Percentiles rank a stretch among this genome's conserved stretches.
Evolutionary conservation across 1,140 invertebrate genomes (phyloP).

Genomic region (Drosophila sp.): DNA sequence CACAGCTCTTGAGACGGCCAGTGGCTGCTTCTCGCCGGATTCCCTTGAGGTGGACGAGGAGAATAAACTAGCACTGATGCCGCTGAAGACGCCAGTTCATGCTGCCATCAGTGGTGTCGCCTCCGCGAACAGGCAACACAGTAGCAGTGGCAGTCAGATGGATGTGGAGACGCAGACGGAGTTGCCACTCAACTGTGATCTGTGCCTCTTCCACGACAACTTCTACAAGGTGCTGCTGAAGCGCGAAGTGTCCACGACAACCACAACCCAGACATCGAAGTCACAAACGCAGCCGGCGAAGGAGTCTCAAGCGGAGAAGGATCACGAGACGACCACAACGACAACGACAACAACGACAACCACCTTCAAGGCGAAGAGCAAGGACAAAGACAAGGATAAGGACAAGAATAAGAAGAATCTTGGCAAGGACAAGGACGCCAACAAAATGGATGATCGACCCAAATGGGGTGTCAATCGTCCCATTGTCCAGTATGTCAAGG

Average conservation of each 20-base stretch:
- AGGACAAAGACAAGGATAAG: slow-evolving; percentile 78
- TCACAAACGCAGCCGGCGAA: slow-evolving; percentile 64
- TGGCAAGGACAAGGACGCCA: slow-evolving; percentile 66
- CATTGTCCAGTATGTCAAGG: slow-evolving; percentile 88
- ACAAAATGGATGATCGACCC: slow-evolving; percentile 86
- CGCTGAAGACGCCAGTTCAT: slow-evolving; percentile 41
- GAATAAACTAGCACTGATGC: slow-evolving; percentile 71
- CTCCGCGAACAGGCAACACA: background rate
- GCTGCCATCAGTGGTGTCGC: background rate
- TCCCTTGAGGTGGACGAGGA: slow-evolving; percentile 59
- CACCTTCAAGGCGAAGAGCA: slow-evolving; percentile 80
- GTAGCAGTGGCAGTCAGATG: slow-evolving; percentile 15
- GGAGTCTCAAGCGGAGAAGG: slow-evolving; percentile 66
- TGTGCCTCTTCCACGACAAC: slow-evolving; percentile 81
- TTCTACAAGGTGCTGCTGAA: slow-evolving; percentile 82
- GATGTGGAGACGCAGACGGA: slow-evolving; percentile 83
- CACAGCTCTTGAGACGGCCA: slow-evolving; percentile 50
- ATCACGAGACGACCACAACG: slow-evolving; percentile 81
- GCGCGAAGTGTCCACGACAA: slow-evolving; percentile 80
- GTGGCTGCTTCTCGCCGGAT: slow-evolving; percentile 66
- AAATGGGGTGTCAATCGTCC: slow-evolving; percentile 88
- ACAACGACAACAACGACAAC: slow-evolving; percentile 83
- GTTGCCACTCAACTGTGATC: slow-evolving; percentile 75
- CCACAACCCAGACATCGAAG: slow-evolving; percentile 80
- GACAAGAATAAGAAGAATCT: slow-evolving; percentile 64